Conservation (phyloP, 2,113 vertebrate genomes). For the Nettapus auritus region DNA sequence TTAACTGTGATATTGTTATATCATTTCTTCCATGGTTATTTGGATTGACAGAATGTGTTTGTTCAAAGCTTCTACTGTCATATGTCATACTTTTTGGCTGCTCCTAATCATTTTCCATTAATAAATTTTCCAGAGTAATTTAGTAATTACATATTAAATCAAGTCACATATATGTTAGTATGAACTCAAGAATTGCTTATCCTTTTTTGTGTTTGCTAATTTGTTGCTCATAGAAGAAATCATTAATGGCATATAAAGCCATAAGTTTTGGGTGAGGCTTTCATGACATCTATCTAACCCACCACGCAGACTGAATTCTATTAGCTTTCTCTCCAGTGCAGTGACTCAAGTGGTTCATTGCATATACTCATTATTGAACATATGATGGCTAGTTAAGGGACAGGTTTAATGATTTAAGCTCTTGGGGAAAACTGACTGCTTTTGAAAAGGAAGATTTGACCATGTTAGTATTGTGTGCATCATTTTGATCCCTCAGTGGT, state of each 20-base stretch:
- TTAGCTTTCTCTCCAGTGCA: not conserved
- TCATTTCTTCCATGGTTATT: not conserved
- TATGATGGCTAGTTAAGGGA: not conserved
- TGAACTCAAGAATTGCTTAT: not conserved
- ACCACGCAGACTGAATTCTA: not conserved
- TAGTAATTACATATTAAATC: not conserved
- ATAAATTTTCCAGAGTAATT: not conserved
- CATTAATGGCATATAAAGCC: not conserved
- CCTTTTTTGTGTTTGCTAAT: not conserved
- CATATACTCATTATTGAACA: not conserved
- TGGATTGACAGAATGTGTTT: not conserved
- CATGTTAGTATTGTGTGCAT: not conserved
- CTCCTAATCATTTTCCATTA: not conserved
- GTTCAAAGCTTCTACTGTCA: not conserved
- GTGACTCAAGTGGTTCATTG: not conserved
- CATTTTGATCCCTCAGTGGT: slow-evolving; percentile 17
- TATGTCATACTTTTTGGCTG: not conserved
- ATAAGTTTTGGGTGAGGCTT: slow-evolving; percentile 15
- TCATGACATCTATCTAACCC: not conserved
- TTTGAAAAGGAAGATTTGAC: slow-evolving; percentile 2
- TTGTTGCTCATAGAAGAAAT: not conserved
- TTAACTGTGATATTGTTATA: not conserved
- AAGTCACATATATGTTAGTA: not conserved
- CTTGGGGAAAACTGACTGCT: not conserved
- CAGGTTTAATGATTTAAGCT: not conserved